Conservation (phyloP, 2,888 invertebrate genomes). For the Athrips mouffetella region DNA sequence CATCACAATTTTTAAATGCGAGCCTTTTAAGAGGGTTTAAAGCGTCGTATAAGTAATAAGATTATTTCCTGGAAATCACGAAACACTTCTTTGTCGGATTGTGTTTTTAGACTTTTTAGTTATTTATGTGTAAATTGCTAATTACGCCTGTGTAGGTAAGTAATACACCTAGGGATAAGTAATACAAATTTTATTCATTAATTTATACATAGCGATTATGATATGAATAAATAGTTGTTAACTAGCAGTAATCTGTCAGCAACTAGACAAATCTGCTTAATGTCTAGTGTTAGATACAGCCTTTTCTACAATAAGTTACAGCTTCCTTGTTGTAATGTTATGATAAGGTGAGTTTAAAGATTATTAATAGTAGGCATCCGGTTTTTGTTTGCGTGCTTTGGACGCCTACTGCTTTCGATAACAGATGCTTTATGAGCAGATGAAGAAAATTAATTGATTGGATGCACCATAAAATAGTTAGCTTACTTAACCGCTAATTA, state of each 20-base stretch:
- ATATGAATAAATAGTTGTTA: too few species aligned
- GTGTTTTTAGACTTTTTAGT: constrained; percentile 10
- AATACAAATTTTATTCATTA: too few species aligned
- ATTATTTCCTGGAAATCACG: constrained; percentile 72
- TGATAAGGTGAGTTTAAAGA: constrained; percentile 2
- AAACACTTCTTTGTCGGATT: constrained; percentile 53
- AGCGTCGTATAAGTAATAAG: constrained; percentile 55
- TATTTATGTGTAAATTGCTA: not conserved
- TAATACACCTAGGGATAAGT: not conserved
- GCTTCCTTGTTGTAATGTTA: constrained; percentile 3
- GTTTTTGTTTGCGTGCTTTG: not conserved
- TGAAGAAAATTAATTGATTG: too few species aligned
- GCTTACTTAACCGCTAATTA: too few species aligned
- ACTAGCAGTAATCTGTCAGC: not conserved
- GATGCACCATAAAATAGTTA: too few species aligned
- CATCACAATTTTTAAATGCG: constrained; percentile 77
- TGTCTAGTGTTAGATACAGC: not conserved
- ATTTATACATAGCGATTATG: too few species aligned
- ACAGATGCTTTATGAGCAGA: not conserved
- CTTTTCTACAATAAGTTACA: not conserved
- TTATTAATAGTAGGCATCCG: not conserved
- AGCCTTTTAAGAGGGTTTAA: constrained; percentile 71
- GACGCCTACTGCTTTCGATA: not conserved
- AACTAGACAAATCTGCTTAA: not conserved
- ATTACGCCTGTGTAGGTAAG: not conserved